phyloP scores from a whole-genome alignment of 2,113 vertebrate genomes.

The Mustelus asterias region DNA sequence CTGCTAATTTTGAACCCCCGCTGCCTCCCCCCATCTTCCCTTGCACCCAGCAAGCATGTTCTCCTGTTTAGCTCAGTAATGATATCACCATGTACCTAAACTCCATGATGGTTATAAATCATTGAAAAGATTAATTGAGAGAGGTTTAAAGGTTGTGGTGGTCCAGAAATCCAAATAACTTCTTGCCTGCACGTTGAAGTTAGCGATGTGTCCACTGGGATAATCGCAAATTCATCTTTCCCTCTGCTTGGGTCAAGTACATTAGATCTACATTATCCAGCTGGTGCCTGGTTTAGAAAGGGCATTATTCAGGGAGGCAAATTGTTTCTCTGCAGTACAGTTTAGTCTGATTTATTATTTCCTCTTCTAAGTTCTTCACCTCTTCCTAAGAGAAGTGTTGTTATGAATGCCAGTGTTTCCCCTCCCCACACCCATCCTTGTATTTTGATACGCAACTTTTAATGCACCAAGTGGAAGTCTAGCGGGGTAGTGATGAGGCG shows the following conservation, averaged over 20 bases:
- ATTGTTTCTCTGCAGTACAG: background rate
- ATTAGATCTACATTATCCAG: constrained; percentile 3
- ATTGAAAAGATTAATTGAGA: background rate
- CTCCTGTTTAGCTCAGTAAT: background rate
- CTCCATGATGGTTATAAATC: background rate
- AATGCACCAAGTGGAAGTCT: too few species aligned
- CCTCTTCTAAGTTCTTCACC: background rate
- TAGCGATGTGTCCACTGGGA: background rate
- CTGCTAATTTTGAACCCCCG: background rate
- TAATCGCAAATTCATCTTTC: background rate
- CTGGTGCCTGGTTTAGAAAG: background rate
- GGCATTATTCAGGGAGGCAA: background rate
- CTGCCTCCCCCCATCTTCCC: background rate
- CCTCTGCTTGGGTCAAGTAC: background rate
- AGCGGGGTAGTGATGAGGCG: too few species aligned
- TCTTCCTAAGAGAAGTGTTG: background rate
- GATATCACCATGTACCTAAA: background rate
- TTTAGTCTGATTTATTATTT: background rate
- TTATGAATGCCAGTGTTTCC: background rate
- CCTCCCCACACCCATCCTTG: accelerated
- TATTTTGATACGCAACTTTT: background rate
- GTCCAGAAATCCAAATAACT: background rate
- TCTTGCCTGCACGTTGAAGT: background rate
- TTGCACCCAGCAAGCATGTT: background rate
- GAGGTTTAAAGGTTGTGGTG: background rate